Evolutionary conservation across 2,113 vertebrate species (phyloP), one percentile per base, ranked within the genome.

Genomic region (Passerina amoena): DNA sequence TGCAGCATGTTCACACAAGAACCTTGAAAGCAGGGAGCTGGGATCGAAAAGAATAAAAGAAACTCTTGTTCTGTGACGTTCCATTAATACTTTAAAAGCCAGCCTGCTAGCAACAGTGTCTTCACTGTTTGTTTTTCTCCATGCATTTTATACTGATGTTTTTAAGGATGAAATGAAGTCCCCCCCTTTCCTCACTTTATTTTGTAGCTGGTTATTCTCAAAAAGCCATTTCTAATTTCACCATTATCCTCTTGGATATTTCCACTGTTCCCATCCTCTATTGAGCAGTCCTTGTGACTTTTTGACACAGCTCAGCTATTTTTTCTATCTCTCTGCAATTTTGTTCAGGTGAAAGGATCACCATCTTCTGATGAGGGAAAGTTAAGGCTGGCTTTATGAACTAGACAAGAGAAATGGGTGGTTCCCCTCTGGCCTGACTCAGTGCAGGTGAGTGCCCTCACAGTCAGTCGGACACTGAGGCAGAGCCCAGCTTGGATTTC

Each of bases 1-100:
- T 94, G 96, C 96, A 97, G 95, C 96, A 97, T 96, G 97, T 98
- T 98, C 97, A 97, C 97, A 98, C 97, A 98, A 97, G 96, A 95
- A 97, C 91, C 93, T 96, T 96, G 96, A 97, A 94, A 95, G 96
- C 95, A 95, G 71, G 71, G 93, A 95, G 71, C 71, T 90, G 68
- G 89, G 92, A 92, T 82, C 88, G 56, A 93, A 97, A 96, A 86
- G 97, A 94, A 98, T 97, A 97, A 97, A 98, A 97, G 96, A 92
- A 96, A 96, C 97, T 92, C 96, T 98, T 98, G 96, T 98, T 97
- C 96, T 96, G 81, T 54, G 96, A 96, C 84, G 91, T 96, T 97
- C 93, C 88, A 94, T 96, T 96, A 92, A 86, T 92, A 83, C 71
- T 84, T 82, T 77, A 90, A 97, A 93, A 94, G 56, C 80, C 86